phyloP scores from a whole-genome alignment of 2,113 vertebrate genomes.

The Pterocles orientalis region DNA sequence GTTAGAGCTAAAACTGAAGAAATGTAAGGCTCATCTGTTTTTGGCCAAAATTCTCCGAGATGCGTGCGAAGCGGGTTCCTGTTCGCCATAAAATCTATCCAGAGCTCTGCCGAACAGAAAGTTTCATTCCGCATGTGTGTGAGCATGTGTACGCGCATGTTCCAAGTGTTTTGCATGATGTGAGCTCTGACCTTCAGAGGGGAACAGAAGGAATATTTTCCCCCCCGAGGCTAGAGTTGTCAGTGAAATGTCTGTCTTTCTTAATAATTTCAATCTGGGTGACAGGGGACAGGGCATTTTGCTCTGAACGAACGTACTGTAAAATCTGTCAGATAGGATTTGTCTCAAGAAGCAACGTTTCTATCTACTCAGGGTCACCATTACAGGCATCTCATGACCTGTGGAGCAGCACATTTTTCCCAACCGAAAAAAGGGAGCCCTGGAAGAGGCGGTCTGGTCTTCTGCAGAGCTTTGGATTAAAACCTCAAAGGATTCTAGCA shows the following conservation, averaged over 20 bases:
- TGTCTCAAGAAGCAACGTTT: conserved; percentile 69
- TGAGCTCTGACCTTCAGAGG: conserved; percentile 74
- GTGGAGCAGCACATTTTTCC: conserved; percentile 43
- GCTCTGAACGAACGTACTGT: conserved; percentile 69
- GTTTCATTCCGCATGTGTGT: background rate
- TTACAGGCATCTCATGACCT: conserved; percentile 57
- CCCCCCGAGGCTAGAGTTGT: conserved; percentile 60
- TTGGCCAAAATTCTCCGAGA: background rate
- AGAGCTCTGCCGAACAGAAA: background rate
- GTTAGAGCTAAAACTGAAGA: background rate
- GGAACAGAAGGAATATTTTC: conserved; percentile 74
- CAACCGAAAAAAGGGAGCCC: background rate
- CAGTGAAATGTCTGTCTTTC: conserved; percentile 72
- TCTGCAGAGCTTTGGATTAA: conserved; percentile 11
- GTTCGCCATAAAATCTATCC: background rate
- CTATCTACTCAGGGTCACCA: conserved; percentile 49
- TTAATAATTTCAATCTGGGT: conserved; percentile 77
- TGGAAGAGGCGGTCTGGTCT: conserved; percentile 11
- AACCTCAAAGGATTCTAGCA: background rate
- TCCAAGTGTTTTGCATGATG: conserved; percentile 54
- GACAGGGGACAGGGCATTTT: conserved; percentile 73
- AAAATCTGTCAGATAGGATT: conserved; percentile 77
- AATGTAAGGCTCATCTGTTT: background rate
- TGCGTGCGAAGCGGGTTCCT: accelerated
- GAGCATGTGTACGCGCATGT: background rate